Evolutionary conservation across 2,888 invertebrate species (phyloP), one percentile per base, ranked within the genome.

Genomic region (Phanerotoma sp.): DNA sequence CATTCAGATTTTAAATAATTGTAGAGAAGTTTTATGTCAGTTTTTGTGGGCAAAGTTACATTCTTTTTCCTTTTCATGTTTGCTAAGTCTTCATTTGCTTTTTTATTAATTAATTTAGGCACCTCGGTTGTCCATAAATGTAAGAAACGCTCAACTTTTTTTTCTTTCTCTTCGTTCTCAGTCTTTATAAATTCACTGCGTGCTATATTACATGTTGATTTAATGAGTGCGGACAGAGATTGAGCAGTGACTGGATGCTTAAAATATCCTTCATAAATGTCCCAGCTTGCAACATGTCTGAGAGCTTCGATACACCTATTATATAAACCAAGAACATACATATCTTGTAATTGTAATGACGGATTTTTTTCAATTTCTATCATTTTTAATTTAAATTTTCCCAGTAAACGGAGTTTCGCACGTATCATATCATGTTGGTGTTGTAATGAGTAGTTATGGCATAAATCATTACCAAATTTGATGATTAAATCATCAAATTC

Each of bases 401-500:
- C 60, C 3, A 61, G 30, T 4, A 53, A 46, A 32, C 62, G 10
- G 9, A 62, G 32, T 20, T 54, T 45, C 1, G 48, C 11, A 16
- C 62, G 42, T 9, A 61, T 62, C 56, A 58, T 51, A 20, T 54
- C 54, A 25, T 56, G 60, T 32, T 62, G 56, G 11, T 62, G 56
- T 13, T 37, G 37, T 11, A 25, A 21, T 9, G 38, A 46, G 33
- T 60, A 61, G 37, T 63, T 63, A 5, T 20, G 15, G n/a, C 57
- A 57, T 30, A 60, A 22, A 38, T 59, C 60, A 48, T 63, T 62
- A 9, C 52, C 60, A 15, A 49, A 58, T 21, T 53, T 22, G 18
- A 63, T 62, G 9, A 63, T 9, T 21, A 61, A 35, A 45, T 58
- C 50, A 42, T 61, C 62, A 46, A 61, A 64, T 15, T 60, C 49